Evolutionary conservation across 2,113 vertebrate genomes (phyloP).

Genomic region (Corythornis vintsioides): DNA sequence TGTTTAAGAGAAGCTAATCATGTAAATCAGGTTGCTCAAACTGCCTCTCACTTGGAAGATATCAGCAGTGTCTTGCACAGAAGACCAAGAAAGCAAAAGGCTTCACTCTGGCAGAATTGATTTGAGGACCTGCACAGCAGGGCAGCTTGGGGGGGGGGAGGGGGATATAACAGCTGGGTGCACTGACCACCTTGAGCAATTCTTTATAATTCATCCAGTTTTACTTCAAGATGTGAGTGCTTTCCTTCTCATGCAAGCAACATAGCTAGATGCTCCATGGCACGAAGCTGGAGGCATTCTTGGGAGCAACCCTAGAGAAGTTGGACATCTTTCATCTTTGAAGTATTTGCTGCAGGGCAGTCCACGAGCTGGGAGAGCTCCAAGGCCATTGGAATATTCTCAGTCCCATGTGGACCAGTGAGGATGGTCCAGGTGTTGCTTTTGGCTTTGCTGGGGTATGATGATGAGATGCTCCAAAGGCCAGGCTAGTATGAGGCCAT

Average conservation of each 20-base stretch:
- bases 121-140: not conserved
- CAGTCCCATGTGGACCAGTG: not conserved
- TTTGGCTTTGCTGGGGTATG: not conserved
- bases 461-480: not conserved
- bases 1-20: not conserved
- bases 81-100: not conserved
- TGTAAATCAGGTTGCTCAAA: not conserved
- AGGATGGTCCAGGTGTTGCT: not conserved
- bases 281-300: not conserved
- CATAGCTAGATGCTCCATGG: not conserved
- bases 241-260: not conserved
- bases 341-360: not conserved
- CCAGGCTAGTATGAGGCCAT: not conserved
- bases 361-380: not conserved
- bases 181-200: not conserved
- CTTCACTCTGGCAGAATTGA: not conserved
- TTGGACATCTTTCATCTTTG: not conserved
- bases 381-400: fast-evolving
- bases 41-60: fast-evolving
- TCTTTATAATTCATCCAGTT: not conserved
- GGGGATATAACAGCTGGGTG: not conserved
- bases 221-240: not conserved
- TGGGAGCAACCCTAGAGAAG: not conserved
- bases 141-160: fast-evolving
- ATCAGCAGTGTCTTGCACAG: fast-evolving